Base-by-base conservation (phyloP, 2,888 invertebrate genomes). In the Lithophane ornitopus region DNA sequence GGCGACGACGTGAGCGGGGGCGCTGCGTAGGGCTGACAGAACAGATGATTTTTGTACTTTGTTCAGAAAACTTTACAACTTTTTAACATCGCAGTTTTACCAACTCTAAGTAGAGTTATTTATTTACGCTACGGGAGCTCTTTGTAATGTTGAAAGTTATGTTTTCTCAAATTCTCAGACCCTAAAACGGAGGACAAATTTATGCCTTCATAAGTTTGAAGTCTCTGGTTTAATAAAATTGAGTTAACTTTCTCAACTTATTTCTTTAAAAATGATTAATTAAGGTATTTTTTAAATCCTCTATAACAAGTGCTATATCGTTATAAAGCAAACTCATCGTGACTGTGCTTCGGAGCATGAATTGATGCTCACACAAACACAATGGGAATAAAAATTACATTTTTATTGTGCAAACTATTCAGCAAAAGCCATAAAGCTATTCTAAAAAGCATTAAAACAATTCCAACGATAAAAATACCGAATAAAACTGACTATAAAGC, bases 401-500 rank as follows among this genome's bases (percentile, higher is more conserved):
- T 81, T 70, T 52, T 26, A 70, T 56, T 8, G 19, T 34, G 49
- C 77, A 44, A 59, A 69, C 46, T 63, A 82, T 82, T 78, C 82
- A 73, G 79, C 16, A 39, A 44, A 56, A 26, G 39, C 49, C 63
- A 75, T 79, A 79, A 83, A 82, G 59, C 75, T 68, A 78, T 82
- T 74, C 39, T 19, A 70, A 63, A 69, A 61, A 75, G 66, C 82
- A 74, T 78, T 82, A 74, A 78, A 81, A 78, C 70, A 70, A 83
- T 70, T 79, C 75, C 83, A 83, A 39, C 75, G 26, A 77, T 70
- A 77, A 84, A 84, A 81, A 82, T 68, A 54, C 63, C 62, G 62
- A 80, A 84, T 77, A 81, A 83, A 83, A 81, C 74, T 46, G 70
- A 70, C 58, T 22, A 71, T 81, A 74, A 80, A 74, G 61, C 54